Evolutionary conservation across 1,140 invertebrate genomes (phyloP), one percentile per base, ranked within the genome.

Genomic region (Pseudoatta argentina): DNA sequence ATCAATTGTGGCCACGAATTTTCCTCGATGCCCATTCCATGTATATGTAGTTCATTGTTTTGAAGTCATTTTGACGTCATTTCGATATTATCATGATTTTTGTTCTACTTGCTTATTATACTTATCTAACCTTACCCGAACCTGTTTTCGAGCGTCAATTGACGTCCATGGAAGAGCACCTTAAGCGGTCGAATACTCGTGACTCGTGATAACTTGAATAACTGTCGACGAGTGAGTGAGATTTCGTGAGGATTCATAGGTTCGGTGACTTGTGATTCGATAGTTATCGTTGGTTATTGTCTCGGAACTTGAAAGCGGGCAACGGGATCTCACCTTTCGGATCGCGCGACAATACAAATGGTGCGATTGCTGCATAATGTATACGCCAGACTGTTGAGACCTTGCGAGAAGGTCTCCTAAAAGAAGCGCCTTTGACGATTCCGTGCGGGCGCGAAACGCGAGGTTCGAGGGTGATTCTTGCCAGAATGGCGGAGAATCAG

Each of bases 401-500:
- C 89, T 79, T 91, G 91, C 48, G 90, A 89, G 77, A 93, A 92
- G 89, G 92, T 93, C 90, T 94, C 93, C 87, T 94, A 94, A 92
- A 85, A 55, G 91, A 88, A 93, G 92, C 81, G 88, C 92, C 91
- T 93, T 90, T 89, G 76, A 87, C 88, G 86, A 77, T 90, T 88
- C 69, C 87, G 48, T 24, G n/a, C 30, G 30, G 21, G 53, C 21
- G 18, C 66, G 66, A 67, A 24, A 72, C 53, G 67, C 69, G 44
- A 48, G 30, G 16, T 44, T 21, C n/a, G 18, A 24, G 39, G 24
- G 18, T 21, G 16, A 21, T n/a, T 14, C 14, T 48, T 16, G 55
- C 79, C 12, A 6, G 91, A 87, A 95, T 95, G 95, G 95, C 95
- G 87, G 95, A 95, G 61, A 94, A 95, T 87, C 94, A 94, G 85